Evolutionary conservation across 1,140 invertebrate species (phyloP), one percentile per base, ranked within the genome.

Genomic region (Drosophila funebris): DNA sequence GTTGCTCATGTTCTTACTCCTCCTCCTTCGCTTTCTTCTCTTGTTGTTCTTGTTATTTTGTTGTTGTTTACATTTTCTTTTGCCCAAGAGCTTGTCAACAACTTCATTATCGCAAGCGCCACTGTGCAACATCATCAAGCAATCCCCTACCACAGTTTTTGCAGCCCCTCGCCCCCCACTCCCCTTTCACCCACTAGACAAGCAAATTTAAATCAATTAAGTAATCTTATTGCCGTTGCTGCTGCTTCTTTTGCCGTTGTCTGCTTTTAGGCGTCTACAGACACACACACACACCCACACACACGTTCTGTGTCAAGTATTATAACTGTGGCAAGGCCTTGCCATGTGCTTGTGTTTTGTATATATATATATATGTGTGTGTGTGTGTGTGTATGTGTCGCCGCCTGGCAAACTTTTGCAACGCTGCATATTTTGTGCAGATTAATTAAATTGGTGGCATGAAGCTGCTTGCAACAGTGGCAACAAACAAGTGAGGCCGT

Each of bases 181-280:
- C 44, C 44, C 2, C 13, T 3, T 9, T n/a, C 29, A 7, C 4
- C 9, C 79, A 81, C 69, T 75, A 87, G 74, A 87, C 77, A 85
- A 85, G 81, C 81, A 85, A 85, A 85, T 85, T 85, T 85, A 85
- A 85, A 85, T 85, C 81, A 85, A 85, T 85, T 85, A 85, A 85
- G 81, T 85, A 87, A 85, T 85, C 81, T 85, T 85, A 85, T 85
- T 85, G 81, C 80, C 52, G 76, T 50, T 71, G 78, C 61, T 48
- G 44, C 31, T 62, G 63, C 46, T 53, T 48, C 66, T 70, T 84
- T 70, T 71, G 58, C 56, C 27, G 62, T 73, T 84, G 81, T 68
- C 77, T 87, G 69, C 82, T 85, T 61, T 87, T 81, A 81, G 81
- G 81, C 58, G 66, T 27, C 36, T 24, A 53, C 11, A 22, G 37